These are phyloP conservation scores for Clostera curtula DNA, from an alignment of 2,888 invertebrate genomes.

Conservation along the genomic window DNA sequence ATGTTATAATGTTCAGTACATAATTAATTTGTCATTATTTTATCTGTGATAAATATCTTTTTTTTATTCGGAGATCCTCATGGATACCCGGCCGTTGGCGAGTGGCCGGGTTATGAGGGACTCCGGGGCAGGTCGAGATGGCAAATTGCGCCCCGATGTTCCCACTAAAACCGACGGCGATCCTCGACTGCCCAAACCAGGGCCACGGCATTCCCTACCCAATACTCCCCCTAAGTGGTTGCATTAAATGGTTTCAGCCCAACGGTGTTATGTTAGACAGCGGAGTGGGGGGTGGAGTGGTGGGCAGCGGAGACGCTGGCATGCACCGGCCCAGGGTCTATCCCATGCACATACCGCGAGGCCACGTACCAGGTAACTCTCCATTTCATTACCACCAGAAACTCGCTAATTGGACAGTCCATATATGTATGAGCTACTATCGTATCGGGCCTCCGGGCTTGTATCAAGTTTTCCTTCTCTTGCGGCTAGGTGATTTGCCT, in stretches of 20 bases:
- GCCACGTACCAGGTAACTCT: slow-evolving; percentile 48
- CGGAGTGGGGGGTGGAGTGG: slow-evolving; percentile 61
- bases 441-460: not conserved
- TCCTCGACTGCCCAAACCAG: no score
- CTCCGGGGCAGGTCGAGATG: no score
- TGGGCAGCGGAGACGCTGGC: slow-evolving; percentile 64
- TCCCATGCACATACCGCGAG: slow-evolving; percentile 52
- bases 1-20: not conserved
- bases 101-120: no score
- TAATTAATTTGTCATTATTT: no score
- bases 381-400: not conserved
- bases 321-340: slow-evolving; percentile 49
- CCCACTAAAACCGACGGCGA: no score
- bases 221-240: not conserved
- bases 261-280: slow-evolving; percentile 63
- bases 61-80: no score
- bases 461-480: no score
- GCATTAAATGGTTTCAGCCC: slow-evolving; percentile 39
- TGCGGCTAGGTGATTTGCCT: no score
- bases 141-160: no score
- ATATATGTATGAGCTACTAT: not conserved
- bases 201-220: not conserved
- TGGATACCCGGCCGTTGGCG: no score
- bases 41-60: no score
- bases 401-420: not conserved